These are phyloP conservation scores for Protobothrops mucrosquamatus DNA, from an alignment of 2,113 vertebrate species.

Conservation along the genomic window DNA sequence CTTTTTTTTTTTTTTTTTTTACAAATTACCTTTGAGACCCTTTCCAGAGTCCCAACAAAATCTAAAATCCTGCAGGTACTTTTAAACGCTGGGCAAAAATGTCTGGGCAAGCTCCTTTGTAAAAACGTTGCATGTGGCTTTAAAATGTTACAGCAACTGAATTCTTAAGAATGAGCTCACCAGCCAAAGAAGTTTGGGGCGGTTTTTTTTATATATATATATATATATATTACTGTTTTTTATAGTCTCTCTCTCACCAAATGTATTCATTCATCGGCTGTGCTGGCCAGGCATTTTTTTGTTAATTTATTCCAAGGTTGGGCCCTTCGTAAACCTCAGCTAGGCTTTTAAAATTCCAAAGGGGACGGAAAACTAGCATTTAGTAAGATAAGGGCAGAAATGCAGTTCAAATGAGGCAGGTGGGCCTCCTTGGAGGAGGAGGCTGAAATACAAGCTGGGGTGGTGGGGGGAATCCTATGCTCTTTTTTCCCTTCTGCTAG, in stretches of 20 bases:
- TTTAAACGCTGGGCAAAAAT: not conserved
- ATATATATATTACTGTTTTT: not conserved
- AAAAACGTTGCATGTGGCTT: not conserved
- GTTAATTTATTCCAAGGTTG: not conserved
- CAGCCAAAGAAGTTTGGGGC: not conserved
- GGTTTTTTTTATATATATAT: not conserved
- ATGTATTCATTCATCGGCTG: not conserved
- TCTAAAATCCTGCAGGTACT: conserved; percentile 28
- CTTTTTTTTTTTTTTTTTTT: not conserved
- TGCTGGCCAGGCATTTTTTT: not conserved
- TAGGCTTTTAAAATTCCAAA: not conserved
- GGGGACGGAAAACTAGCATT: not conserved
- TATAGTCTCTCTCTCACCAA: not conserved
- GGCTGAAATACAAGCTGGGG: no score
- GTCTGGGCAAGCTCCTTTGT: not conserved
- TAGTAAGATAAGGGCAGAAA: not conserved
- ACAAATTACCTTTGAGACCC: not conserved
- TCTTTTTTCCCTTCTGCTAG: not conserved
- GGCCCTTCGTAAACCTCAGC: not conserved
- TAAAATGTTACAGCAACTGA: not conserved
- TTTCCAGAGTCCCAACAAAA: conserved; percentile 45
- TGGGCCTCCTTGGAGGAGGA: not conserved
- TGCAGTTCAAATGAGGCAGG: not conserved
- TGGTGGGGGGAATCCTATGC: no score
- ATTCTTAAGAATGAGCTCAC: not conserved